Evolutionary conservation across 2,797 vertebrate genomes (phyloP), one percentile per base, ranked within the genome.

Genomic region (Corythornis leucogaster): DNA sequence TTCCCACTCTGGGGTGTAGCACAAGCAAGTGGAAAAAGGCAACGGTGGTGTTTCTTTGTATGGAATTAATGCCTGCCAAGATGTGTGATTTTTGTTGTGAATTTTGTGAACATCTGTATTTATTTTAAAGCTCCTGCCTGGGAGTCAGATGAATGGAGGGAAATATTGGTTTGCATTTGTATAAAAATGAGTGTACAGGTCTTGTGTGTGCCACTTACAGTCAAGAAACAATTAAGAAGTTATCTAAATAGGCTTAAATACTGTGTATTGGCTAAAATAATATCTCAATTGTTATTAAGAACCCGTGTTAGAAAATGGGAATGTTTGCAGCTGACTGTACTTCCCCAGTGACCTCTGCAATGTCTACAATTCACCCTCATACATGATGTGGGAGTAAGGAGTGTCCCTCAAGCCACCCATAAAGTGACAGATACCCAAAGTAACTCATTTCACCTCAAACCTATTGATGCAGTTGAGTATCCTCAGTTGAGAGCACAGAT

Each of bases 31-130:
- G 61, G 57, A 48, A 76, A 85, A 91, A 5, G 22, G 35, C 33
- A 83, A 40, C 13, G 69, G 62, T 19, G 4, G 42, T 71, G 10
- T 64, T 78, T 68, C 18, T 53, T 55, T 64, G 16, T 20, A 26
- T 28, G 35, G 50, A 70, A 82, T 54, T 63, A 83, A 66, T 54
- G 54, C 25, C 48, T 85, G 85, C 28, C 89, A 87, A 61, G 19
- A 11, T 6, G 38, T 40, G 4, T 16, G 57, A 30, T 57, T 66
- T 69, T 64, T 66, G 21, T 42, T 50, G 42, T 0, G 2, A 82
- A 46, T 69, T 88, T 74, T 78, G 28, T 66, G 84, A 90, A 80
- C 40, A 86, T 26, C 53, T 90, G 40, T 87, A 48, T 89, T 89
- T 77, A 48, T 30, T 57, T 70, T 75, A 42, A 70, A 87, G n/a